Evolutionary conservation across 2,113 vertebrate species (phyloP).

Genomic region (Ariopsis seemanni): DNA sequence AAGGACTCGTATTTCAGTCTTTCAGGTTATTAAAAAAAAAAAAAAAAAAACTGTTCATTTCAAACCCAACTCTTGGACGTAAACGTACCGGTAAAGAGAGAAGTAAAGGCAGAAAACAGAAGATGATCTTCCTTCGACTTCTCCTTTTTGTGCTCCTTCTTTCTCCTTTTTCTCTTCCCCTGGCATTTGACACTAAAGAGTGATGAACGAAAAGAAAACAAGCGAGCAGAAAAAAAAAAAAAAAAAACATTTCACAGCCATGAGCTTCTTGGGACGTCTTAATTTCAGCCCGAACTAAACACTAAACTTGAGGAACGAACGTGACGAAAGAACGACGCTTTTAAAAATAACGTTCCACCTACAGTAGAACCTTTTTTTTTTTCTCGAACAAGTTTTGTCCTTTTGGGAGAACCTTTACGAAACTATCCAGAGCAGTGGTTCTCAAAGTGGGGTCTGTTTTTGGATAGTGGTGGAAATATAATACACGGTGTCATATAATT

Average conservation of each 20-base stretch:
- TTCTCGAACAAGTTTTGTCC: not conserved
- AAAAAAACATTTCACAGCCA: not conserved
- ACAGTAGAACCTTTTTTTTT: not conserved
- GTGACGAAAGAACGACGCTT: not conserved
- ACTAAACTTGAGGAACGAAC: not conserved
- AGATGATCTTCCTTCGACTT: not conserved
- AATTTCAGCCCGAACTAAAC: not conserved
- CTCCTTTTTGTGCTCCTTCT: not conserved
- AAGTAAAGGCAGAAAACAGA: not conserved
- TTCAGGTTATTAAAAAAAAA: not conserved
- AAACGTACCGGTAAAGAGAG: not conserved
- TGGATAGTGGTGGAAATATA: no score
- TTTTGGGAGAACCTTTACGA: not conserved
- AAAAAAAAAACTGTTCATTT: not conserved
- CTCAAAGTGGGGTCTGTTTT: no score
- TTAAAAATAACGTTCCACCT: not conserved
- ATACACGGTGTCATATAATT: no score
- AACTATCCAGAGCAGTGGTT: not conserved
- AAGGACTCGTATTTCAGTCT: not conserved
- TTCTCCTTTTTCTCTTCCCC: not conserved
- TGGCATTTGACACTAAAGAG: not conserved
- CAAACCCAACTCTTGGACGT: not conserved
- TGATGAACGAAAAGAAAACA: not conserved
- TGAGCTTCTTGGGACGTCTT: not conserved
- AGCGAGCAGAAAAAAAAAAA: not conserved